A percentile compares a stretch with the other conserved stretches of the same genome.
phyloP scores from a whole-genome alignment of 2,113 vertebrate species.

The Tinamus guttatus region DNA sequence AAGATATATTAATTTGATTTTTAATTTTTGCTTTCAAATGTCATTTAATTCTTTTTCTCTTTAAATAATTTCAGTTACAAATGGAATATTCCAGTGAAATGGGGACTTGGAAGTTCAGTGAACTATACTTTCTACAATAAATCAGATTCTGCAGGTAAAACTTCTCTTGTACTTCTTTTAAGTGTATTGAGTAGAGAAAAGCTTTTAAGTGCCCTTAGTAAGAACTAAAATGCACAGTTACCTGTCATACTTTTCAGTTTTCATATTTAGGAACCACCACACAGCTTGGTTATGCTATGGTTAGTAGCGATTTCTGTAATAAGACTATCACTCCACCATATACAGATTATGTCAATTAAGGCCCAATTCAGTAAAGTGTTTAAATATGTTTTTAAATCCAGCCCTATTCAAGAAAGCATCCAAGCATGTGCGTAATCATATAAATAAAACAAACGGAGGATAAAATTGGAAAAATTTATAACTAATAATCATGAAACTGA shows the following conservation, averaged over 20 bases:
- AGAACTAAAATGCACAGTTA: background rate
- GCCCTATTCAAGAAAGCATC: background rate
- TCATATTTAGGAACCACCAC: background rate
- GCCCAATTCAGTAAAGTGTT: background rate
- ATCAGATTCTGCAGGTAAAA: slow-evolving; percentile 78
- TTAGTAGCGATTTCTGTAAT: background rate
- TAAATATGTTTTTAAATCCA: background rate
- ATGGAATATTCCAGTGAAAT: slow-evolving; percentile 93
- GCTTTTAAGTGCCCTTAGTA: background rate
- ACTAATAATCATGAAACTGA: background rate
- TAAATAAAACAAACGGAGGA: background rate
- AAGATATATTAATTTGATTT: background rate
- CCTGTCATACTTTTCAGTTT: background rate
- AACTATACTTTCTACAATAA: slow-evolving; percentile 73
- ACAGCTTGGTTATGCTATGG: background rate
- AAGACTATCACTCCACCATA: background rate
- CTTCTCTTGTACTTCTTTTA: slow-evolving; percentile 3
- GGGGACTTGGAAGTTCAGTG: slow-evolving; percentile 49
- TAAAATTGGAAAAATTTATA: background rate
- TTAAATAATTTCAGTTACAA: slow-evolving; percentile 85
- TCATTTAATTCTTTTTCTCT: slow-evolving; percentile 26
- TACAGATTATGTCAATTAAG: background rate
- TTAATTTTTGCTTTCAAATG: background rate
- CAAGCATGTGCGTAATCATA: background rate
- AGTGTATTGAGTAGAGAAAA: background rate